phyloP scores from a whole-genome alignment of 2,113 vertebrate species.

The Chrysochloris asiatica region DNA sequence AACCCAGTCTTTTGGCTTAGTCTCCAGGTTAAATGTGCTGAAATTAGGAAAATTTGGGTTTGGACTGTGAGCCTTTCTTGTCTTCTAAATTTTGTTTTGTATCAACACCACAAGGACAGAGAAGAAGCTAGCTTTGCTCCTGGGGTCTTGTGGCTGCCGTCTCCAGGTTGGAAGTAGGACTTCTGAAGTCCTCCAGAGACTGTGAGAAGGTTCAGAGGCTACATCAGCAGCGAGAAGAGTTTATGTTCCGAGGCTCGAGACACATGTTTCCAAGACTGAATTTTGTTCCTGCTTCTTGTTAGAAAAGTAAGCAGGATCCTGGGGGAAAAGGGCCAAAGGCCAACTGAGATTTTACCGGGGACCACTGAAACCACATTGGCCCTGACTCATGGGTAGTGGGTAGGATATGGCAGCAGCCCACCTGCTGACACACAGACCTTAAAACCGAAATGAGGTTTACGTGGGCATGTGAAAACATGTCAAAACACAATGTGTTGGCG shows the following conservation, averaged over 20 bases:
- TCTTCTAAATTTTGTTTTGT: slow-evolving; percentile 24
- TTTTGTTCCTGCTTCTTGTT: not conserved
- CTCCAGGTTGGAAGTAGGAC: not conserved
- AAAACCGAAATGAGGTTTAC: not conserved
- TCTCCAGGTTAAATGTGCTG: slow-evolving; percentile 63
- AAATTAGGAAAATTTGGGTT: slow-evolving; percentile 55
- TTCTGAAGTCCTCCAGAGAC: fast-evolving
- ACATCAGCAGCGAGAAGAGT: fast-evolving
- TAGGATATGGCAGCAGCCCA: not conserved
- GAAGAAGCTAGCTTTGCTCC: fast-evolving
- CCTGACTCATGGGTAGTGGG: not conserved
- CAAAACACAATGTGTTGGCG: not conserved
- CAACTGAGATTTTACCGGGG: not conserved
- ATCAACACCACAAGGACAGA: not conserved
- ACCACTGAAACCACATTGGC: not conserved
- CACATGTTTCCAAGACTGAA: not conserved
- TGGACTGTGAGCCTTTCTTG: slow-evolving; percentile 24
- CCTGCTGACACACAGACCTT: not conserved
- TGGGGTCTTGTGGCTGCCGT: fast-evolving
- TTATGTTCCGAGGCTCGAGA: not conserved
- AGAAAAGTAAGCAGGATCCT: not conserved
- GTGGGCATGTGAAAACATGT: not conserved
- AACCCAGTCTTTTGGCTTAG: slow-evolving; percentile 73
- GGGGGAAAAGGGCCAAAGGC: not conserved
- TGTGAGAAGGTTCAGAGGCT: not conserved